Conservation (phyloP, 2,797 vertebrate genomes). For the Spinus olivaceus region DNA sequence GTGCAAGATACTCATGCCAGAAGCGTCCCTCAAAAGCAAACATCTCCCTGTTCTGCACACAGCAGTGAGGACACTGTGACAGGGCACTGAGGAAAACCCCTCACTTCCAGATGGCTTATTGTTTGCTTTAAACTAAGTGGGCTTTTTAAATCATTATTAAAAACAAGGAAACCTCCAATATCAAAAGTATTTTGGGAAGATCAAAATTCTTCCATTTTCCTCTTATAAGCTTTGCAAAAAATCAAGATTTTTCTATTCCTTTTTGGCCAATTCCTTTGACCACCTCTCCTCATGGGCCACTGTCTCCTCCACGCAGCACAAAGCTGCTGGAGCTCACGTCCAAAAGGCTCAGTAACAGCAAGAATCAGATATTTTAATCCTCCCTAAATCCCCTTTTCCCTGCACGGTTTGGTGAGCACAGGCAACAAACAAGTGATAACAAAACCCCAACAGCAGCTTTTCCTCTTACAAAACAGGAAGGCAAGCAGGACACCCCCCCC, state of each 20-base stretch:
- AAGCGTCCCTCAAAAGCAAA: not conserved
- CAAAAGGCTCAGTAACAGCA: not conserved
- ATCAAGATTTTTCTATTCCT: not conserved
- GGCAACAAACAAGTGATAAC: not conserved
- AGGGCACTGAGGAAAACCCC: not conserved
- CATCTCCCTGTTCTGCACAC: not conserved
- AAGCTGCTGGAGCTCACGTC: not conserved
- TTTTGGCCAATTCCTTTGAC: not conserved
- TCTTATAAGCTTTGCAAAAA: not conserved
- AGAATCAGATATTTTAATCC: conserved; percentile 2
- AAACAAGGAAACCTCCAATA: not conserved
- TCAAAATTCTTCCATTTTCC: not conserved
- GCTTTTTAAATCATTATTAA: not conserved
- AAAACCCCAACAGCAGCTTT: not conserved
- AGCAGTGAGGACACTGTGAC: not conserved
- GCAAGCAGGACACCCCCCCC: not conserved
- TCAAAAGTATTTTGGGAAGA: not conserved
- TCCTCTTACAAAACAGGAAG: not conserved
- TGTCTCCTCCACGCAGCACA: not conserved
- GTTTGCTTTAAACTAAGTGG: not conserved
- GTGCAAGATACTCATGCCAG: fast-evolving
- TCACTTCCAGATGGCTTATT: not conserved
- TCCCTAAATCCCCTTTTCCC: not conserved
- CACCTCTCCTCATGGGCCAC: not conserved
- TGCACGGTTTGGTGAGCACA: not conserved